Conservation (phyloP, 2,888 invertebrate species). For the Lasius platythorax region DNA sequence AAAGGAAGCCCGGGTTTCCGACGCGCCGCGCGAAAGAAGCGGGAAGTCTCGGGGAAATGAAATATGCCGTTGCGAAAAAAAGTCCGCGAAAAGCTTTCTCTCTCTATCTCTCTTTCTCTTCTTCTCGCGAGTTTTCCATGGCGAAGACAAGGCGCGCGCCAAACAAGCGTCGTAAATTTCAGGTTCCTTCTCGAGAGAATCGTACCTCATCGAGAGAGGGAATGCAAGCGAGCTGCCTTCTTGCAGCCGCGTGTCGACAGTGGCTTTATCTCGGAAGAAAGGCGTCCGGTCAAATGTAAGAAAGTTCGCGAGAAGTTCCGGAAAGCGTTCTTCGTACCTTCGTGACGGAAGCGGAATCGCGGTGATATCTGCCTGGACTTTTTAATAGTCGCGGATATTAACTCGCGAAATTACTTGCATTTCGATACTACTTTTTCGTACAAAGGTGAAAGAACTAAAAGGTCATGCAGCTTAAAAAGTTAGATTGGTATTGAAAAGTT, state of each 20-base stretch:
- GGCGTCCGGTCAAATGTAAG: slow-evolving; percentile 51
- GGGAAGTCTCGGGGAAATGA: slow-evolving; percentile 51
- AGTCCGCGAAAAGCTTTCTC: slow-evolving; percentile 35
- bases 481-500: not conserved
- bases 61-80: slow-evolving; percentile 44
- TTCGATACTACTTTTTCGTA: not conserved
- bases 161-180: slow-evolving; percentile 56
- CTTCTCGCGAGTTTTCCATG: slow-evolving; percentile 9
- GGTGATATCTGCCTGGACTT: slow-evolving; percentile 30
- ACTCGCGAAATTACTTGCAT: slow-evolving; percentile 12
- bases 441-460: not conserved
- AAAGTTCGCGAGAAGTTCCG: slow-evolving; percentile 49
- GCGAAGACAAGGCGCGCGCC: slow-evolving; percentile 41
- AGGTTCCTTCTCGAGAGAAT: slow-evolving; percentile 45
- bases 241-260: slow-evolving; percentile 48
- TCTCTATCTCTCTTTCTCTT: not conserved
- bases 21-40: slow-evolving; percentile 37
- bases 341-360: slow-evolving; percentile 43
- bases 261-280: slow-evolving; percentile 55
- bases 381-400: slow-evolving; percentile 25
- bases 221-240: slow-evolving; percentile 34
- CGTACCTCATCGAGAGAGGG: slow-evolving; percentile 55
- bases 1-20: slow-evolving; percentile 42
- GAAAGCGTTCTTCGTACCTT: not conserved
- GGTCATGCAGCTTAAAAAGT: slow-evolving; percentile 2